Percentiles rank a stretch among this genome's conserved stretches.
phyloP scores from a whole-genome alignment of 2,888 invertebrate species.

The Thera britannica region DNA sequence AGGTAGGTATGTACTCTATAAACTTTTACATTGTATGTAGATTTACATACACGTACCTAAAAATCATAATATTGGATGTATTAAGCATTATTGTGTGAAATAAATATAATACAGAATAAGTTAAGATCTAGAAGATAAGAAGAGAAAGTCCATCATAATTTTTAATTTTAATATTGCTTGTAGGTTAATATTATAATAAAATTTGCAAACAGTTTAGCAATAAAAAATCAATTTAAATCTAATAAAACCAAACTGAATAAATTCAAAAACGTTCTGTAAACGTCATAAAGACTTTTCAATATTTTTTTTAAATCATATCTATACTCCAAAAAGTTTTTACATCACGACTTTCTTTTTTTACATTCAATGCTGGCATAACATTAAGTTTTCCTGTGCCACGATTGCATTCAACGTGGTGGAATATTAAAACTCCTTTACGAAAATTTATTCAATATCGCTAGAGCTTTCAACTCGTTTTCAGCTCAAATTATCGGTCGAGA shows the following conservation, averaged over 20 bases:
- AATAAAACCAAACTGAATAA: conserved; percentile 3
- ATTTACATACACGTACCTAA: too few relatives aligned
- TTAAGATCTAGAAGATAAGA: too few relatives aligned
- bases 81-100: too few relatives aligned
- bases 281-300: conserved; percentile 10
- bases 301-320: conserved; percentile 1
- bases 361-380: conserved; percentile 13
- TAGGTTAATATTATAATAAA: neutral
- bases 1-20: too few relatives aligned
- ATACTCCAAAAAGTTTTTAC: conserved; percentile 21
- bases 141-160: too few relatives aligned
- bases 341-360: conserved; percentile 55
- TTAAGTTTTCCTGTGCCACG: conserved; percentile 7
- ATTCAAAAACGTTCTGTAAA: neutral
- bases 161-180: neutral
- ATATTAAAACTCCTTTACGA: conserved; percentile 17
- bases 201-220: neutral
- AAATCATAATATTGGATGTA: too few relatives aligned
- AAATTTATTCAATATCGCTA: conserved; percentile 31
- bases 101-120: too few relatives aligned
- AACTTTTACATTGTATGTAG: too few relatives aligned
- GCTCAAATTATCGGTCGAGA: conserved; percentile 42
- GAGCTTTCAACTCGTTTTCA: conserved; percentile 24
- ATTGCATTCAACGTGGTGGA: conserved; percentile 11
- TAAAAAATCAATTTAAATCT: conserved; percentile 1